phyloP scores from a whole-genome alignment of 2,888 invertebrate species.

The Oxycera nigricornis region DNA sequence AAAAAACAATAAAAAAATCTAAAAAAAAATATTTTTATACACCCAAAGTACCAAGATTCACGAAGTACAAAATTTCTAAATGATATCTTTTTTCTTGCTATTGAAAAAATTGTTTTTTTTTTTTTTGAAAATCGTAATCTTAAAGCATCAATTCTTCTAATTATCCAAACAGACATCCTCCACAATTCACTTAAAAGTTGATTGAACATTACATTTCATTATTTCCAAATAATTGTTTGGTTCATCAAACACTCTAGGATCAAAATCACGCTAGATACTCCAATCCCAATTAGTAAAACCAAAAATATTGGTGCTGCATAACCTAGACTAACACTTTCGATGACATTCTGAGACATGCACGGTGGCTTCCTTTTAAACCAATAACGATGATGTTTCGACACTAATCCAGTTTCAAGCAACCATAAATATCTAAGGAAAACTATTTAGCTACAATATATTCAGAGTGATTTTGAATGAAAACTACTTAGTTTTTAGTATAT shows the following conservation, averaged over 20 bases:
- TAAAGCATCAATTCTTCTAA: no score
- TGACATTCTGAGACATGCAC: slow-evolving; percentile 54
- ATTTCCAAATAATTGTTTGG: no score
- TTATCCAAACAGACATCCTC: no score
- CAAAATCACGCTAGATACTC: background rate
- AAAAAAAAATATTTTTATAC: no score
- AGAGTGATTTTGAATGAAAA: background rate
- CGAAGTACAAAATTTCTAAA: no score
- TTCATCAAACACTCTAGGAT: no score
- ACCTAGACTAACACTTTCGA: slow-evolving; percentile 57
- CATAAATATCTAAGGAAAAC: slow-evolving; percentile 50
- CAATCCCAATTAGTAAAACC: slow-evolving; percentile 45
- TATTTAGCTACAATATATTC: background rate
- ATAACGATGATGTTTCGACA: slow-evolving; percentile 53
- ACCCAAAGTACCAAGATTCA: no score
- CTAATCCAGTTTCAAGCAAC: slow-evolving; percentile 56
- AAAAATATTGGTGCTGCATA: slow-evolving; percentile 58
- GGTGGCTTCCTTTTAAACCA: slow-evolving; percentile 55
- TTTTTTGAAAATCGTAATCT: no score
- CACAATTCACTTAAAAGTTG: background rate
- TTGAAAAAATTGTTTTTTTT: no score
- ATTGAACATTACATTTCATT: background rate
- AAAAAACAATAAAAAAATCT: no score
- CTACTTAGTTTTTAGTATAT: slow-evolving; percentile 53
- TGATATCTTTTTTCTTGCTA: no score